Percentiles rank a stretch among this genome's conserved stretches.
These are phyloP conservation scores for Cryptus armator DNA, from an alignment of 2,888 invertebrate species.

Conservation along the genomic window DNA sequence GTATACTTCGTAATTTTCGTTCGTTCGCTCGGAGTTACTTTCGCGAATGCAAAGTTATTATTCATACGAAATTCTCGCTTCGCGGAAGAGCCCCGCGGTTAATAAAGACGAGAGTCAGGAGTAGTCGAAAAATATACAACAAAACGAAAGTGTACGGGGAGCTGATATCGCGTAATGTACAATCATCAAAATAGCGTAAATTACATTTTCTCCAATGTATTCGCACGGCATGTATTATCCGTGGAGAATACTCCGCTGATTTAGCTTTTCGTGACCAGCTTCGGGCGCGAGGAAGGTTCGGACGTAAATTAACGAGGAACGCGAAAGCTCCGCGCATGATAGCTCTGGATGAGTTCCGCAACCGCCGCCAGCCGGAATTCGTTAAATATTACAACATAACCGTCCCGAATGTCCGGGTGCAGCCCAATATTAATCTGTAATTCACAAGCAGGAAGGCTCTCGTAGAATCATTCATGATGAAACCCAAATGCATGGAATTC, in stretches of 20 bases:
- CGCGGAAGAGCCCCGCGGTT: neutral
- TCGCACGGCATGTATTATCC: slow-evolving; percentile 6
- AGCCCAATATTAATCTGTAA: slow-evolving; percentile 22
- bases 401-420: neutral
- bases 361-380: slow-evolving; percentile 12
- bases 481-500: too few species aligned
- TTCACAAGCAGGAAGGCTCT: neutral
- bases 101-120: neutral
- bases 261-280: slow-evolving; percentile 1
- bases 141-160: neutral
- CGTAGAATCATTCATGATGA: slow-evolving; percentile 18
- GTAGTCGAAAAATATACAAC: neutral
- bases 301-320: slow-evolving; percentile 32
- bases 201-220: neutral
- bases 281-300: neutral
- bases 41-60: neutral
- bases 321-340: neutral
- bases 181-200: slow-evolving; percentile 20
- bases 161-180: slow-evolving; percentile 13
- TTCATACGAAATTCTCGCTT: neutral
- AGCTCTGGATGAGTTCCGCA: neutral
- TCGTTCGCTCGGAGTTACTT: too few species aligned
- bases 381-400: slow-evolving; percentile 29
- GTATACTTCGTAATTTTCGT: too few species aligned
- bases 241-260: slow-evolving; percentile 15